These are phyloP conservation scores for Bolborhynchus lineola DNA, from an alignment of 2,113 vertebrate genomes.

Conservation along the genomic window DNA sequence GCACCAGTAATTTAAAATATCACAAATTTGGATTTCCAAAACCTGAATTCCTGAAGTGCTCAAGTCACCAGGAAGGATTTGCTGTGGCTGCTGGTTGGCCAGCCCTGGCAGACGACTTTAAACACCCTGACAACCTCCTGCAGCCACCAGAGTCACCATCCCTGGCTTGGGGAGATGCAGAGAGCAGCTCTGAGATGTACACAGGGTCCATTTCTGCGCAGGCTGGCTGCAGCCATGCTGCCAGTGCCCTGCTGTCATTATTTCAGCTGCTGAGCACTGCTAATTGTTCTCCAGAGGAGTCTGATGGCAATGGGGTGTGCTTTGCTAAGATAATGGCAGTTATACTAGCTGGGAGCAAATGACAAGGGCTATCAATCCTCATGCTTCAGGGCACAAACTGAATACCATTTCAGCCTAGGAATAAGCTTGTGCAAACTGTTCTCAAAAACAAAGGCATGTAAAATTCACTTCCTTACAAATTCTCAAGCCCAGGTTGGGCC, in stretches of 20 bases:
- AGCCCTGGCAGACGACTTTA: background rate
- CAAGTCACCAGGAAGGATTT: background rate
- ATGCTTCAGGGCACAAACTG: background rate
- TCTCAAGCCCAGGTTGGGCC: background rate
- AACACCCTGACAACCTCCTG: background rate
- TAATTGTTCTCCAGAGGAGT: conserved; percentile 36
- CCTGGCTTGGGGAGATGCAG: accelerated
- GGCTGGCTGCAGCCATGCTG: background rate
- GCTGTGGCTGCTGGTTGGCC: background rate
- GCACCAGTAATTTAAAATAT: background rate
- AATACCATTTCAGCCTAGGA: background rate
- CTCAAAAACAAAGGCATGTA: background rate
- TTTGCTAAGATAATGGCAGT: conserved; percentile 28
- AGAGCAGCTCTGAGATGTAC: background rate
- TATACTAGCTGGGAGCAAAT: background rate
- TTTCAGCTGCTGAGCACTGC: background rate
- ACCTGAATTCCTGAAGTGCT: background rate
- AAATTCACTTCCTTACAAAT: background rate
- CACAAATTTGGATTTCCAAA: background rate
- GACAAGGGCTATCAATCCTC: conserved; percentile 23
- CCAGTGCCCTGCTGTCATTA: background rate
- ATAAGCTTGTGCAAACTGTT: background rate
- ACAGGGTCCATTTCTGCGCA: accelerated
- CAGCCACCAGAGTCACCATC: background rate
- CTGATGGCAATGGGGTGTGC: background rate